Percentiles rank a stretch among this genome's conserved stretches.
Conservation (phyloP, 2,797 vertebrate species). For the Macropus fuliginosus region DNA sequence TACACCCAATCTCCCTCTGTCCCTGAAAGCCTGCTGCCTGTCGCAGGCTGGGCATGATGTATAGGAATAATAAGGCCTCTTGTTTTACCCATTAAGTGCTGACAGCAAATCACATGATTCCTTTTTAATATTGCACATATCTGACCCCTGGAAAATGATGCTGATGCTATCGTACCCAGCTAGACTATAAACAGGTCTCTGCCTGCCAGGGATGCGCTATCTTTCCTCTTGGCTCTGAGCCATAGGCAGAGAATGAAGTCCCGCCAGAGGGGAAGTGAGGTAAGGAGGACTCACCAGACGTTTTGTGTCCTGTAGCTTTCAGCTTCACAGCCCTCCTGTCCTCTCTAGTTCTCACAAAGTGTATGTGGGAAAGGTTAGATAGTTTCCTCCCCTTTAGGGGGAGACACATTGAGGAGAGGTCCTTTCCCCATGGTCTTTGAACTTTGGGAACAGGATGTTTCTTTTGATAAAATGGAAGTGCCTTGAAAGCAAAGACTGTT, state of each 20-base stretch:
- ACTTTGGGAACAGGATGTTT: not conserved
- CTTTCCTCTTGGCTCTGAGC: conserved; percentile 5
- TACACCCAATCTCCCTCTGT: not conserved
- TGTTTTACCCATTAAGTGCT: conserved; percentile 69
- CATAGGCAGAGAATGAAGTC: not conserved
- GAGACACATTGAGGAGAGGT: not conserved
- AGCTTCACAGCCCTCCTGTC: not conserved
- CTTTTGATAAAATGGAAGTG: not conserved
- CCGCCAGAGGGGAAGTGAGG: not conserved
- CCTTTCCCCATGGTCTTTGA: not conserved
- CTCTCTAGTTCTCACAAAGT: not conserved
- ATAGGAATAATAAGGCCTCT: conserved; percentile 66
- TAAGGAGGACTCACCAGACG: not conserved
- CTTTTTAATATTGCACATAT: conserved; percentile 73
- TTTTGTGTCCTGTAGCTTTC: fast-evolving
- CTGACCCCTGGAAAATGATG: conserved; percentile 68
- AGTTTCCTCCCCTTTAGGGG: not conserved
- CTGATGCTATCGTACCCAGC: conserved; percentile 32
- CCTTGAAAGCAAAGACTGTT: not conserved
- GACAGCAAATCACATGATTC: conserved; percentile 69
- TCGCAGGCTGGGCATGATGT: conserved; percentile 60
- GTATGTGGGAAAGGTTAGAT: not conserved
- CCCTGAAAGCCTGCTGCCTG: conserved; percentile 40
- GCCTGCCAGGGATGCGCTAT: not conserved
- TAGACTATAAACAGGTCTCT: conserved; percentile 53